These are phyloP conservation scores for Poicephalus meyeri DNA, from an alignment of 2,113 vertebrate genomes.

Conservation along the genomic window DNA sequence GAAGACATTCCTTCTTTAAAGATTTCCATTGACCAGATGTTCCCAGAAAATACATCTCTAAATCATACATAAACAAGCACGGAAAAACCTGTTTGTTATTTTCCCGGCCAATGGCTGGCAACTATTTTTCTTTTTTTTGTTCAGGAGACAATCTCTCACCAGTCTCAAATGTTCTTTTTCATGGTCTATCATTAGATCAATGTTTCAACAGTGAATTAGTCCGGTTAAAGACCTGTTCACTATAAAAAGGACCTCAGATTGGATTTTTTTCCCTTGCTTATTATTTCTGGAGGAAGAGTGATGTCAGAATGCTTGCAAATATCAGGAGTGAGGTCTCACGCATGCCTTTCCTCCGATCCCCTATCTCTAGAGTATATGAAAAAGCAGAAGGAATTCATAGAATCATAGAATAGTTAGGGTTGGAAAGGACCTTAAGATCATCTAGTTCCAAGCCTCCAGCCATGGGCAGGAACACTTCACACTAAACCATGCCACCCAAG, in stretches of 20 bases:
- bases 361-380: neutral
- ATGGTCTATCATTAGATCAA: neutral
- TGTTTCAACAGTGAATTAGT: neutral
- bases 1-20: neutral
- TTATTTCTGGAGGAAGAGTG: neutral
- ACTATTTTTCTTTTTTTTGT: neutral
- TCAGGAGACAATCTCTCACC: neutral
- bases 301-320: neutral
- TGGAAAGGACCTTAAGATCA: no score
- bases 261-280: neutral
- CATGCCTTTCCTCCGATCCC: neutral
- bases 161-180: neutral
- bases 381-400: neutral
- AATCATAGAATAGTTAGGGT: no score
- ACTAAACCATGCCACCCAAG: no score
- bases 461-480: no score
- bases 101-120: neutral
- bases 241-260: neutral
- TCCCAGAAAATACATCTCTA: neutral
- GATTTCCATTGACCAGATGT: neutral
- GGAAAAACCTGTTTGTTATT: neutral
- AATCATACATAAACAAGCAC: neutral
- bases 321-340: neutral
- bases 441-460: no score
- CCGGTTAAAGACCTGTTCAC: neutral